phyloP scores from a whole-genome alignment of 2,113 vertebrate genomes.

The Tupaia chinensis region DNA sequence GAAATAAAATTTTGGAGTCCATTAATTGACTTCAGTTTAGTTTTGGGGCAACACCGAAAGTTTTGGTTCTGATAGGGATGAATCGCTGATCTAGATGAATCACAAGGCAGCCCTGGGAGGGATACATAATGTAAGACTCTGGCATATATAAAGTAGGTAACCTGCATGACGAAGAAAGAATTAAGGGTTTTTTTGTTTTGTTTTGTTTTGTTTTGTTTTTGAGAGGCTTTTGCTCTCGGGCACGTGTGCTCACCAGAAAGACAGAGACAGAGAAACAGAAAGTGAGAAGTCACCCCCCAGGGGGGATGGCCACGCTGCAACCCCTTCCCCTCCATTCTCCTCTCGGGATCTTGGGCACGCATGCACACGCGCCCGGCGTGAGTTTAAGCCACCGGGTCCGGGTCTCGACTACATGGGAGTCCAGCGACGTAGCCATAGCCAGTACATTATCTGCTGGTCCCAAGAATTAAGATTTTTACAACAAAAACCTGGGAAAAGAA shows the following conservation, averaged over 20 bases:
- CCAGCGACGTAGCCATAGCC: too few species aligned
- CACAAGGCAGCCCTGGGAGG: neutral
- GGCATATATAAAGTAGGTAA: neutral
- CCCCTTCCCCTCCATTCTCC: too few species aligned
- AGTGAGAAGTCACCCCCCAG: too few species aligned
- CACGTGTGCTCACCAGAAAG: too few species aligned
- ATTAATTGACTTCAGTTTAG: neutral
- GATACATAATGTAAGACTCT: neutral
- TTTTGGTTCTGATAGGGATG: neutral
- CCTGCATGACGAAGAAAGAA: neutral
- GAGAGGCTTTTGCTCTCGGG: too few species aligned
- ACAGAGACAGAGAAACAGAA: too few species aligned
- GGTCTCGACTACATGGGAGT: too few species aligned
- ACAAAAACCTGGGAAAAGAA: neutral
- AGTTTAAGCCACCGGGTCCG: too few species aligned
- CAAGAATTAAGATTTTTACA: slow-evolving; percentile 12
- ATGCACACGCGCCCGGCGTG: too few species aligned
- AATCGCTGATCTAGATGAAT: neutral
- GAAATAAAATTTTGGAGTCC: neutral
- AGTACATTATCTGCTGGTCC: too few species aligned
- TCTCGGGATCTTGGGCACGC: too few species aligned
- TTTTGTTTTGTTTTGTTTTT: neutral
- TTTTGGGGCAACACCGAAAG: neutral
- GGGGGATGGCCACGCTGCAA: too few species aligned
- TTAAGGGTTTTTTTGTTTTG: neutral